These are phyloP conservation scores for Teleopsis dalmanni DNA, from an alignment of 1,140 invertebrate species.

Conservation along the genomic window DNA sequence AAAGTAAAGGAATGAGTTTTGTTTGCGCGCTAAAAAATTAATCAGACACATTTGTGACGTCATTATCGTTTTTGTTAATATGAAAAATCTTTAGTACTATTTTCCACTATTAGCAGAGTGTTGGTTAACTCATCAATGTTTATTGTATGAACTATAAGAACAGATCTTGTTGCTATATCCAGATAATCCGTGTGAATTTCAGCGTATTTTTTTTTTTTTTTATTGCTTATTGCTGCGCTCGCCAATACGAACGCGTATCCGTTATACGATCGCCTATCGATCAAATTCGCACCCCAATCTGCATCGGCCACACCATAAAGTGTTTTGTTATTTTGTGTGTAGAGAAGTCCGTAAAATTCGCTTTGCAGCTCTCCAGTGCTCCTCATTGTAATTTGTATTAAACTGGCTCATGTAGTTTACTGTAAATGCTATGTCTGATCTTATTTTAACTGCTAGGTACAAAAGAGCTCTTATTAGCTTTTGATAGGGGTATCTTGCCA, in stretches of 20 bases:
- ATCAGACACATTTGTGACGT: no score
- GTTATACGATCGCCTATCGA: no score
- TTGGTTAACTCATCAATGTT: no score
- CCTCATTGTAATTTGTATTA: constrained; percentile 22
- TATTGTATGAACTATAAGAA: no score
- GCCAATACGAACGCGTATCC: no score
- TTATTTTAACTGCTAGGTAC: constrained; percentile 15
- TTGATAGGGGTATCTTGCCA: constrained; percentile 11
- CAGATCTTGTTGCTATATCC: no score
- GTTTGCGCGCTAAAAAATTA: no score
- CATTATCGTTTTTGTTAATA: no score
- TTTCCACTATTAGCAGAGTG: no score
- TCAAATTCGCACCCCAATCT: neutral
- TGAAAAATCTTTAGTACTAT: no score
- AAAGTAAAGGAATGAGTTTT: no score
- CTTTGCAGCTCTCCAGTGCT: constrained; percentile 45
- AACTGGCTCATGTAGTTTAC: constrained; percentile 45
- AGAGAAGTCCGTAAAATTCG: constrained; percentile 42
- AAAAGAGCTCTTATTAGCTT: constrained; percentile 15
- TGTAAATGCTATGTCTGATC: constrained; percentile 46
- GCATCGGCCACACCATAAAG: neutral
- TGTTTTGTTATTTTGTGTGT: constrained; percentile 28
- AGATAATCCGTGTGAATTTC: no score
- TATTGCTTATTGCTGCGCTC: neutral
- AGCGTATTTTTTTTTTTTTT: constrained; percentile 40